Conservation (phyloP, 1,140 invertebrate genomes). For the Bombyx mori region ASM3026992v2 NC_085110.1:5849001-5849500, state of each 20-base stretch:
- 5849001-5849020: no score
- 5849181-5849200: no score
- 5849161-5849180: no score
- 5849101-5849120: no score
- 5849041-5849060: no score
- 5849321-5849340: conserved; percentile 14
- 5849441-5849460: conserved; percentile 23
- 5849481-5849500: conserved; percentile 62
- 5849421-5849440: conserved; percentile 30
- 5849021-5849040: no score
- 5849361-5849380: conserved; percentile 12
- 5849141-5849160: no score
- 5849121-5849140: no score
- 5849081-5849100: no score
- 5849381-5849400: conserved; percentile 31
- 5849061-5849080: no score
- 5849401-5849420: conserved; percentile 47
- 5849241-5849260: neutral
- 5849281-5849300: conserved; percentile 1
- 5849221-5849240: no score
- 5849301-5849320: conserved; percentile 10
- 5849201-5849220: no score
- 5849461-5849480: conserved; percentile 60
- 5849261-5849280: neutral
- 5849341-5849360: neutral